Evolutionary conservation across 2,888 invertebrate genomes (phyloP), one percentile per base, ranked within the genome.

Genomic region (Ditula angustiorana): DNA sequence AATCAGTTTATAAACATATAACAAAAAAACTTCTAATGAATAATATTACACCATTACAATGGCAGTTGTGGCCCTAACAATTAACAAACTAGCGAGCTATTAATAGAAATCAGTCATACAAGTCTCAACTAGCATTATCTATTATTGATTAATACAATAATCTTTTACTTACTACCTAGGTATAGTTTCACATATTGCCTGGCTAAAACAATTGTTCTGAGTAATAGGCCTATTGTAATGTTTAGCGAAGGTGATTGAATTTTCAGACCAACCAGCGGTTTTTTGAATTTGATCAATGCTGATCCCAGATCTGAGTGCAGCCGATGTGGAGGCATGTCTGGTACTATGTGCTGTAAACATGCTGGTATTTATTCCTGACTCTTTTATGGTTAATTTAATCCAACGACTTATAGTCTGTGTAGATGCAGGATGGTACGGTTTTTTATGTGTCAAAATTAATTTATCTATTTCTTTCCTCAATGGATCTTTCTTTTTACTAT

Each of bases 201-300:
- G n/a, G 23, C 53, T 53, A 53, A 35, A 53, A 7, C 1, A 16
- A 23, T 11, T 26, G 24, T 33, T 2, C 2, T 35, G 21, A n/a
- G 5, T 5, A 7, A 35, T 5, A n/a, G 55, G 58, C 11, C 58
- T 58, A 3, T 58, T 58, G 21, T 47, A 58, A 13, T 23, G 11
- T 13, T 13, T 46, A n/a, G 35, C 63, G 33, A 68, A 63, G 11
- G 23, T 41, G 1, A 11, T 10, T 3, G 66, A 66, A 37, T 0
- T 49, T n/a, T 33, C 28, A 5, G 62, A 47, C 66, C 61, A 66
- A 2, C 66, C 68, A 1, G 66, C 66, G 1, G 66, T 53, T 35
- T 50, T 68, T 8, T 33, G 35, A n/a, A 68, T 68, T 8, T 19
- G 8, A 1, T 66, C 56, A 10, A 63, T 50, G 8, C 19, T 41